Percentiles rank a stretch among this genome's conserved stretches.
These are phyloP conservation scores for Achlya flavicornis DNA, from an alignment of 2,888 invertebrate species.

Conservation along the genomic window DNA sequence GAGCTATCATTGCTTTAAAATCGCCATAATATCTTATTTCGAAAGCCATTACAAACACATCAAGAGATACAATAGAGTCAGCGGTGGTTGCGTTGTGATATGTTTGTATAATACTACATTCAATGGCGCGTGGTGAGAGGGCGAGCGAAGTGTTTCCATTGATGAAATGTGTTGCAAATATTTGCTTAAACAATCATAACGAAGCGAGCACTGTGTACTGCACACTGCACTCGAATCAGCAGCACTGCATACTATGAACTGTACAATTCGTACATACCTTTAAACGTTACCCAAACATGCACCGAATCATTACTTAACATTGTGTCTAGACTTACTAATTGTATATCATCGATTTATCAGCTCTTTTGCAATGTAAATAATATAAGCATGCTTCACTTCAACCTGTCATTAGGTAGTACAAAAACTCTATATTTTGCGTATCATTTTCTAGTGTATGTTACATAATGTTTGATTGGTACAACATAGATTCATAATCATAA, in stretches of 20 bases:
- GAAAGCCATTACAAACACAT: not conserved
- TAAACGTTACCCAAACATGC: not conserved
- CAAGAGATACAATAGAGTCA: not conserved
- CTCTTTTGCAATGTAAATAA: not conserved
- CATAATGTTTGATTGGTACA: no score
- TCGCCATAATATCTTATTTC: no score
- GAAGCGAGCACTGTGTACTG: not conserved
- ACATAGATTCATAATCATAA: no score
- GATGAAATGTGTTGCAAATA: not conserved
- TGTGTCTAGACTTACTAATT: slow-evolving; percentile 3
- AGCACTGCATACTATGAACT: no score
- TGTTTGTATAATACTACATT: slow-evolving; percentile 2
- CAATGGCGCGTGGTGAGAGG: not conserved
- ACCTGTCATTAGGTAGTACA: not conserved
- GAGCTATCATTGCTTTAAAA: no score
- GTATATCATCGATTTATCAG: not conserved
- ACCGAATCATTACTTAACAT: not conserved
- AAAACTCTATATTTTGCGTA: no score
- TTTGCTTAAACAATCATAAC: not conserved
- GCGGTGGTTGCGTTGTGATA: slow-evolving; percentile 1
- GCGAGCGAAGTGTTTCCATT: not conserved
- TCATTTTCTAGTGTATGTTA: no score
- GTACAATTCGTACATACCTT: not conserved
- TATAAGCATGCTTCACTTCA: not conserved
- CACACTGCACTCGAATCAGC: not conserved